Evolutionary conservation across 2,797 vertebrate species (phyloP).

Genomic region (Schizopygopsis malacanthus): DNA sequence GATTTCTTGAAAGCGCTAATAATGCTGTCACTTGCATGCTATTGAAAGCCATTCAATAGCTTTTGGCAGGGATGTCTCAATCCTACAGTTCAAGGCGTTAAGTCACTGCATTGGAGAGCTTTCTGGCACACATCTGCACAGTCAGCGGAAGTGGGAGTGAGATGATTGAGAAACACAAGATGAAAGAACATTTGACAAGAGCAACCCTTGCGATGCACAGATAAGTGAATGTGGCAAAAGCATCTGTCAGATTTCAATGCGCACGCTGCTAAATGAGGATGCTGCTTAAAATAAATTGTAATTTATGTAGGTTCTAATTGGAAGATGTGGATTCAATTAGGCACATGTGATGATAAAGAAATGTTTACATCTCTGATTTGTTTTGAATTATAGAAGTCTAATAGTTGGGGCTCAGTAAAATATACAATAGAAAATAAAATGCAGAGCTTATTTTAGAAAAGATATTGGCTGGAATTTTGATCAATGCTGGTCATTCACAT

Average conservation of each 20-base stretch:
- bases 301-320: conserved; percentile 9
- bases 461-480: neutral
- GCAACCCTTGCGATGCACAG: conserved; percentile 26
- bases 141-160: conserved; percentile 23
- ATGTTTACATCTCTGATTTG: neutral
- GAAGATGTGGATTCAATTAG: conserved; percentile 3
- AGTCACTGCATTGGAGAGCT: conserved; percentile 23
- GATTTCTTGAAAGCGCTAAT: conserved; percentile 38
- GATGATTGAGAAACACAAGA: conserved; percentile 11
- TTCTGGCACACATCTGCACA: conserved; percentile 46
- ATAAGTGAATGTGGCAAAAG: conserved; percentile 39
- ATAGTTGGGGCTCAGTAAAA: neutral
- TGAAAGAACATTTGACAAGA: conserved; percentile 33
- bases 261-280: conserved; percentile 22
- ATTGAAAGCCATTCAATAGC: conserved; percentile 46
- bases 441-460: neutral
- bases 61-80: conserved; percentile 44
- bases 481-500: neutral
- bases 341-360: conserved; percentile 14
- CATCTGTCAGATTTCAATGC: conserved; percentile 38
- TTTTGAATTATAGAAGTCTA: neutral
- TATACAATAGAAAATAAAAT: neutral
- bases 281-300: neutral
- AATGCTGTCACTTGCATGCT: conserved; percentile 38
- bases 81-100: conserved; percentile 40